Base-by-base conservation (phyloP, 1,140 invertebrate genomes). In the Idris sp. region DNA sequence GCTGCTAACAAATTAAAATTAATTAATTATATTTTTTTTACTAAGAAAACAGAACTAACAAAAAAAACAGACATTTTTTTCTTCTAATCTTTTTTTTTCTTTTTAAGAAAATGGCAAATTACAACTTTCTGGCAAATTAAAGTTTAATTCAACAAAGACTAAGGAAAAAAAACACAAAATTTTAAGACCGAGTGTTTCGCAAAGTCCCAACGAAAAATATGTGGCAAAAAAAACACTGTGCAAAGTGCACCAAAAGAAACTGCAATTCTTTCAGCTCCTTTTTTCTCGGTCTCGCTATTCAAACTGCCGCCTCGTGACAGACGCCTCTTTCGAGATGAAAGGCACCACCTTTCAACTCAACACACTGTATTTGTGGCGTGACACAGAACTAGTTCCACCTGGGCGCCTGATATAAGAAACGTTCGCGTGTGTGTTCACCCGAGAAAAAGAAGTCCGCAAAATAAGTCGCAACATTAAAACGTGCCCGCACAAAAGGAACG, bases 341-440 rank as follows among this genome's bases (percentile, higher is more conserved):
- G 73, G 28, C 51, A 44, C 36, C 46, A 64, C 44, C 73, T 75
- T 74, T 75, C 65, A 65, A 43, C 58, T 53, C 56, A 62, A 26
- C 28, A 49, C 56, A 36, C 48, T 67, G 26, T 75, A 62, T 75
- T 75, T 64, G 64, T 41, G 49, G 64, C 59, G 73, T 59, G 73
- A 75, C 64, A 69, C 54, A 59, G 53, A 59, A 49, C 56, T 59
- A 36, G 73, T 69, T 69, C 53, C 73, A 75, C 64, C 73, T 69
- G 59, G 64, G 11, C 44, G 64, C 56, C 28, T 31, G 64, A 68
- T 51, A 68, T 67, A 58, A 68, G 64, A 40, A 58, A 59, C 64
- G 53, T 62, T 49, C 64, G 58, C 28, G 72, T 74, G 62, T 62
- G n/a, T n/a, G n/a, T n/a, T n/a, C n/a, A n/a, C n/a, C 56, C 49